Conservation (phyloP, 2,113 vertebrate species). For the Phainopepla nitens region DNA sequence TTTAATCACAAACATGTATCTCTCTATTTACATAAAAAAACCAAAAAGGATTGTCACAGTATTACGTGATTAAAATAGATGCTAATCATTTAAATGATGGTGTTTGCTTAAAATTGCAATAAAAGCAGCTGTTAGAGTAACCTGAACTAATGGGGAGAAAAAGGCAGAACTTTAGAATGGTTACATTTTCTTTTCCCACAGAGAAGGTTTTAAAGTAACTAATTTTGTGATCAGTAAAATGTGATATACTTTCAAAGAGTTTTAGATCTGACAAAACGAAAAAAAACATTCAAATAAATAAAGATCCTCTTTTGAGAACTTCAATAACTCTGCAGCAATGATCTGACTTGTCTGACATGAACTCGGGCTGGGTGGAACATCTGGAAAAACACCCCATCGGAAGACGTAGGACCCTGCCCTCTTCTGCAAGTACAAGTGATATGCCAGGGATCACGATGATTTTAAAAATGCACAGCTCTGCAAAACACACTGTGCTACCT, state of each 20-base stretch:
- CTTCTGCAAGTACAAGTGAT: background rate
- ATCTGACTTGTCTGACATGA: background rate
- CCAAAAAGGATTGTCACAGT: background rate
- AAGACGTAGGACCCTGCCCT: conserved; percentile 3
- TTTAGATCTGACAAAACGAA: background rate
- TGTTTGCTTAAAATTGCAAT: background rate
- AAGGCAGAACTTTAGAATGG: background rate
- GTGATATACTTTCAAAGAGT: background rate
- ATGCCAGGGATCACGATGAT: background rate
- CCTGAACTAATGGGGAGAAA: background rate
- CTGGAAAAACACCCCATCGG: background rate
- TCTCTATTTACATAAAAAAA: background rate
- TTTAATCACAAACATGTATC: background rate
- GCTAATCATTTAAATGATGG: background rate
- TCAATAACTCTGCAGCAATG: background rate
- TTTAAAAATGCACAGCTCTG: conserved; percentile 41
- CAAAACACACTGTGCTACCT: conserved; percentile 7
- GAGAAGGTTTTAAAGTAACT: background rate
- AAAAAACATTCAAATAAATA: background rate
- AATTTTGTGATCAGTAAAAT: background rate
- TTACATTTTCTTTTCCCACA: background rate
- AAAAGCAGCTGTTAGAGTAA: background rate
- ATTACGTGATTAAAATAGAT: background rate
- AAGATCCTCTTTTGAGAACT: background rate
- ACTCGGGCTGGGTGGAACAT: background rate